phyloP scores from a whole-genome alignment of 2,113 vertebrate genomes.

The Stomatorhinus ivindoensis region DNA sequence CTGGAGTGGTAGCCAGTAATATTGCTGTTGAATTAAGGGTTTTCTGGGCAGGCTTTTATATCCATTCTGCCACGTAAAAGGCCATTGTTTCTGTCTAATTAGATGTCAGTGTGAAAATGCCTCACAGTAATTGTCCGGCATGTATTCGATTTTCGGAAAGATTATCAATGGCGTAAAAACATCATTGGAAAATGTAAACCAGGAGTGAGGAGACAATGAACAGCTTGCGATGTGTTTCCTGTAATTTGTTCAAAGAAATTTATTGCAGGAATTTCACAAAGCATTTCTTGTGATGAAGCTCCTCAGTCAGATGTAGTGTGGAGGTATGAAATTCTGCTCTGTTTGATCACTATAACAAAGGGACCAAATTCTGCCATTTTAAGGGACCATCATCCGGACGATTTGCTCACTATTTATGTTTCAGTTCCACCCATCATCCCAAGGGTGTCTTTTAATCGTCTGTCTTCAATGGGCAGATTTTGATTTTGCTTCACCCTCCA shows the following conservation, averaged over 20 bases:
- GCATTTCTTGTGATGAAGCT: neutral
- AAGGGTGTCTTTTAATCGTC: neutral
- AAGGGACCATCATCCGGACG: neutral
- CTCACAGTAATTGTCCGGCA: neutral
- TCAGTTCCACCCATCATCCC: neutral
- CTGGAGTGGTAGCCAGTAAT: neutral
- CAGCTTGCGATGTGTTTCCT: neutral
- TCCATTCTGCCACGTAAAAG: neutral
- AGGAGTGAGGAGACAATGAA: neutral
- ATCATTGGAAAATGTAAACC: neutral
- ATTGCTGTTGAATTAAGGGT: neutral
- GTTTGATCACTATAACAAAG: neutral
- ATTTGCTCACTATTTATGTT: neutral
- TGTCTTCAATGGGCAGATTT: neutral
- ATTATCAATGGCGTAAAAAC: neutral
- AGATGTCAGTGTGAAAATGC: neutral
- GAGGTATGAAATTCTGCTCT: neutral
- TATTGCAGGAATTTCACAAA: neutral
- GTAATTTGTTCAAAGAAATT: neutral
- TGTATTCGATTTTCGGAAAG: neutral
- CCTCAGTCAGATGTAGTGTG: neutral
- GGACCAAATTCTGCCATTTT: neutral
- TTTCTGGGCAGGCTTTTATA: neutral
- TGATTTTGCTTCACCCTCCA: neutral
- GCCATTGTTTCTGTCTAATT: neutral